Evolutionary conservation across 2,113 vertebrate genomes (phyloP).

Genomic region (Stomatorhinus ivindoensis): DNA sequence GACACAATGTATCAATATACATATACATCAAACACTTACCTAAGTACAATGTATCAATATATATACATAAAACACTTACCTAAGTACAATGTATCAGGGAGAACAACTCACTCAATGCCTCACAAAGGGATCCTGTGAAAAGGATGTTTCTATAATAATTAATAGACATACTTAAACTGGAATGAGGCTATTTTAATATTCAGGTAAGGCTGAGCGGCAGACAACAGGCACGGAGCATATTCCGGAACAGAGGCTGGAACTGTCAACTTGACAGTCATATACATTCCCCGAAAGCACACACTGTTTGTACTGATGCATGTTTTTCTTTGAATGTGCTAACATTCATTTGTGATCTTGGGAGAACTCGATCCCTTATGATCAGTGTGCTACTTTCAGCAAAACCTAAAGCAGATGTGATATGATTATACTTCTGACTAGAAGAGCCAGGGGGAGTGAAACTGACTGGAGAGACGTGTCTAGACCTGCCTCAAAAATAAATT

Average conservation of each 20-base stretch:
- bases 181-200: neutral
- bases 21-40: too few relatives aligned
- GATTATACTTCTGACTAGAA: neutral
- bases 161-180: neutral
- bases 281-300: neutral
- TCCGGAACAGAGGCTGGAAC: neutral
- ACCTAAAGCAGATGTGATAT: neutral
- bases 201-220: neutral
- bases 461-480: neutral
- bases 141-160: neutral
- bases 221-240: neutral
- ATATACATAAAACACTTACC: too few relatives aligned
- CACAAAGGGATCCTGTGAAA: neutral
- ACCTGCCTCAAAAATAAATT: neutral
- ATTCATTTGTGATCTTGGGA: neutral
- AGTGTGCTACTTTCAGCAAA: neutral
- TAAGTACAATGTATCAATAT: too few relatives aligned
- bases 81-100: neutral
- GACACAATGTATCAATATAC: too few relatives aligned
- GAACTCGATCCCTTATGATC: neutral
- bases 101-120: neutral
- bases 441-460: neutral
- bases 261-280: neutral
- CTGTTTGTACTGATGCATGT: neutral
- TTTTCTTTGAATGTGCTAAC: neutral